A percentile compares a stretch with the other conserved stretches of the same genome.
These are phyloP conservation scores for Lemur catta DNA, from an alignment of 2,797 vertebrate genomes.

Conservation along the genomic window DNA sequence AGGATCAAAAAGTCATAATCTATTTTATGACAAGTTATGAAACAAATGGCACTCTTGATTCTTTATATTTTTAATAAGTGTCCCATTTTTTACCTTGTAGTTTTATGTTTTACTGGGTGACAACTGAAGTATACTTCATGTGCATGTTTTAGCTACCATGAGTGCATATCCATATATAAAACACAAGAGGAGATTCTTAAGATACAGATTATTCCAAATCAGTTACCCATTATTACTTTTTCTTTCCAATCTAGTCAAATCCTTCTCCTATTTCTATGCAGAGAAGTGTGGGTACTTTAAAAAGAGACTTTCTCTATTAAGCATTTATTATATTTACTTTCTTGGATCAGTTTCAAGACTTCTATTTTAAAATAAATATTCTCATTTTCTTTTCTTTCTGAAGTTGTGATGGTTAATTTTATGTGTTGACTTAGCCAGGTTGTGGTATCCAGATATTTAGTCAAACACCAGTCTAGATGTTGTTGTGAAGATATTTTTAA, in stretches of 20 bases:
- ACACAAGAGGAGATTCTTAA: not conserved
- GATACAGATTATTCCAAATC: not conserved
- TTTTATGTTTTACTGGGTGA: not conserved
- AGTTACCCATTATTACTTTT: not conserved
- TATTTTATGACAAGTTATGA: slow-evolving; percentile 4
- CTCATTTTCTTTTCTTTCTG: not conserved
- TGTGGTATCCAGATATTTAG: not conserved
- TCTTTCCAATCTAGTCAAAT: not conserved
- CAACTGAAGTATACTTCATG: not conserved
- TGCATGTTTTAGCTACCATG: not conserved
- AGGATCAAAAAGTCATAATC: slow-evolving; percentile 32
- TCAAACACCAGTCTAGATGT: not conserved
- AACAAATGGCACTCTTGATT: not conserved
- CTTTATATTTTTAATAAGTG: slow-evolving; percentile 30
- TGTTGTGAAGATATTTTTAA: not conserved
- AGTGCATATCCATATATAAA: not conserved
- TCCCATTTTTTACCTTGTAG: not conserved
- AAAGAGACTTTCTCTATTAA: not conserved
- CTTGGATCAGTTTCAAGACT: not conserved
- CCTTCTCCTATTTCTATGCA: not conserved
- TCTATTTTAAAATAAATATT: not conserved
- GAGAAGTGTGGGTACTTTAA: not conserved
- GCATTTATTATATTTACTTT: slow-evolving; percentile 18
- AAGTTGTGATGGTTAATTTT: not conserved
- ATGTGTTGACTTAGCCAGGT: not conserved